Evolutionary conservation across 2,888 invertebrate genomes (phyloP).

Genomic region (Caenorhabditis plicata): DNA sequence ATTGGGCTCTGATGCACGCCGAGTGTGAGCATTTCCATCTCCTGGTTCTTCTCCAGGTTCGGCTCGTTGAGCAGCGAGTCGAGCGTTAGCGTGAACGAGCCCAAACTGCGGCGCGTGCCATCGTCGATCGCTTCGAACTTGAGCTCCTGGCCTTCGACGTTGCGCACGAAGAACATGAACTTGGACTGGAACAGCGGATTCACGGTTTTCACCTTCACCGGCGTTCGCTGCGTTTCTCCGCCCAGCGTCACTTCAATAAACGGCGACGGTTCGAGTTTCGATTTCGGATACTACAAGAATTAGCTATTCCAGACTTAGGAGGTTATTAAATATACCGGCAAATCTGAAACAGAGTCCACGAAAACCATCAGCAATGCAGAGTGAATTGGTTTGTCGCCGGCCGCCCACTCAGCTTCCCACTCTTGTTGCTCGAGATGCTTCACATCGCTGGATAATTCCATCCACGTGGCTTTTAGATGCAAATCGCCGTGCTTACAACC

Average conservation of each 20-base stretch:
- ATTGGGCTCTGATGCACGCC: constrained; percentile 63
- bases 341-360: constrained; percentile 85
- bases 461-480: constrained; percentile 86
- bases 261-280: constrained; percentile 77
- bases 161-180: constrained; percentile 86
- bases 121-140: constrained; percentile 73
- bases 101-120: constrained; percentile 55
- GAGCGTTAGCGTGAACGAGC: constrained; percentile 54
- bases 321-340: constrained; percentile 77
- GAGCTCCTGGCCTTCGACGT: constrained; percentile 85
- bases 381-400: constrained; percentile 64
- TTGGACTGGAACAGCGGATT: constrained; percentile 93
- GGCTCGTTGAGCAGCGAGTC: constrained; percentile 57
- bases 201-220: constrained; percentile 73
- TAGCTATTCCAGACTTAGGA: not conserved
- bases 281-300: constrained; percentile 65
- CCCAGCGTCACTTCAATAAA: constrained; percentile 80
- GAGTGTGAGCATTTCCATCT: constrained; percentile 55
- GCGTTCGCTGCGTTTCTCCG: constrained; percentile 71
- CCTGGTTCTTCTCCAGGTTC: constrained; percentile 59
- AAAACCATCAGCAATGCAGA: constrained; percentile 77
- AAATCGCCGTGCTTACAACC: constrained; percentile 92
- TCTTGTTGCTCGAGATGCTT: constrained; percentile 39
- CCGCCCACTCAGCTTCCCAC: constrained; percentile 52
- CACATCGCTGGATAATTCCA: constrained; percentile 72